Conservation (phyloP, 2,113 vertebrate species). For the Mystacornis crossleyi region DNA sequence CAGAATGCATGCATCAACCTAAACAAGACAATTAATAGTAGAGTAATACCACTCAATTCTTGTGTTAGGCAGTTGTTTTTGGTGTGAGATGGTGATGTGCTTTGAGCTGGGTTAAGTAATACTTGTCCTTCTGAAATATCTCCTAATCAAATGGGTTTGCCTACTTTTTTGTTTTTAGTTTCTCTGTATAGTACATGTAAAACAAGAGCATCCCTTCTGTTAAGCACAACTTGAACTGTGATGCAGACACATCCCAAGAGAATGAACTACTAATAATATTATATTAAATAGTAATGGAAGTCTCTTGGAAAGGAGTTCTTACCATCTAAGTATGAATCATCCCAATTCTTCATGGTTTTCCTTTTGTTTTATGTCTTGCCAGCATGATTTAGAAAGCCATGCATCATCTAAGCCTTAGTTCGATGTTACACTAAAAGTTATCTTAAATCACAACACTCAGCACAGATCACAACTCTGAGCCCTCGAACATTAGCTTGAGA, state of each 20-base stretch:
- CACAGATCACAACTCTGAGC: background rate
- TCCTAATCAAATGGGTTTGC: background rate
- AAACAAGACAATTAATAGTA: background rate
- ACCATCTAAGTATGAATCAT: background rate
- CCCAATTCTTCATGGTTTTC: background rate
- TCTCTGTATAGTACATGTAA: background rate
- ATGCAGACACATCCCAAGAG: background rate
- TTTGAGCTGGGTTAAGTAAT: background rate
- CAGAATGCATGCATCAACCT: conserved; percentile 93
- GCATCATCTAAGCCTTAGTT: background rate
- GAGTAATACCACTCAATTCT: background rate
- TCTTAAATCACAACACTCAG: background rate
- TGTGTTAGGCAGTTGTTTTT: background rate
- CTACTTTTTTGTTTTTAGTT: background rate
- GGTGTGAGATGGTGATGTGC: background rate
- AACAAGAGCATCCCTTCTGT: background rate
- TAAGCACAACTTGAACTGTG: background rate
- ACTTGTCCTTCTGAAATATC: background rate
- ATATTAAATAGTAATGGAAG: background rate
- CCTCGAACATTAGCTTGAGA: background rate
- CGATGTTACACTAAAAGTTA: background rate
- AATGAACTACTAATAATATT: background rate
- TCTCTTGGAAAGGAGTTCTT: background rate
- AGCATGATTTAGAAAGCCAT: background rate
- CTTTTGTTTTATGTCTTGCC: background rate